A percentile compares a stretch with the other conserved stretches of the same genome.
Evolutionary conservation across 2,888 invertebrate genomes (phyloP).

Genomic region (Philereme vetulata): DNA sequence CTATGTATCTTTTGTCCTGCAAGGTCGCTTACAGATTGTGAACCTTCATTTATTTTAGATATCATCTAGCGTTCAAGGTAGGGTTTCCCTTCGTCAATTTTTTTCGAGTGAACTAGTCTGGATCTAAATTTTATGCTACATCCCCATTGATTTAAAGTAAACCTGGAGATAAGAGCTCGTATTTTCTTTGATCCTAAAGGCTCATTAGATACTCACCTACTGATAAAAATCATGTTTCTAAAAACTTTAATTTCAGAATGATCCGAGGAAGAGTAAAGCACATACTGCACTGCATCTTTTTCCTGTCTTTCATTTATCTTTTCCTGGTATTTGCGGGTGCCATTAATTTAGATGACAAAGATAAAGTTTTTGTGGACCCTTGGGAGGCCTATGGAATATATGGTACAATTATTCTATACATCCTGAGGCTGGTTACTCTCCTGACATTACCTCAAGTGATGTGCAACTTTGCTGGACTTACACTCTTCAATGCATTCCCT

Average conservation of each 20-base stretch:
- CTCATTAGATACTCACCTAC: too few species aligned
- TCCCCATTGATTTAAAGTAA: too few species aligned
- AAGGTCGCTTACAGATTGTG: too few species aligned
- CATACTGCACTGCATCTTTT: slow-evolving; percentile 90
- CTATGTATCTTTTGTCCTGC: too few species aligned
- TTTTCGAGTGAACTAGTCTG: too few species aligned
- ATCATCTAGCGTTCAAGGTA: too few species aligned
- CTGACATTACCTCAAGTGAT: slow-evolving; percentile 95
- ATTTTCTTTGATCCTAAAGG: not conserved
- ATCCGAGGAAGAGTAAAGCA: slow-evolving; percentile 90
- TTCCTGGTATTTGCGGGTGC: slow-evolving; percentile 89
- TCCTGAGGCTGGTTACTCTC: slow-evolving; percentile 91
- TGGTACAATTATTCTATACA: slow-evolving; percentile 89
- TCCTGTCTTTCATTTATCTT: slow-evolving; percentile 88
- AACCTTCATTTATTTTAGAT: too few species aligned
- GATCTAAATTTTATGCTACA: too few species aligned
- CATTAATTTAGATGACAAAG: slow-evolving; percentile 83
- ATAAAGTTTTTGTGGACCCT: slow-evolving; percentile 87
- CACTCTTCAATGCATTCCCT: slow-evolving; percentile 96
- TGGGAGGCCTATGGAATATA: slow-evolving; percentile 92
- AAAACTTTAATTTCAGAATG: slow-evolving; percentile 67
- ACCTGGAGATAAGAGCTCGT: too few species aligned
- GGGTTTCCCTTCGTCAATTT: too few species aligned
- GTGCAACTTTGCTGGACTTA: slow-evolving; percentile 93
- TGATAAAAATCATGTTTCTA: too few species aligned